Conservation (phyloP, 2,797 vertebrate species). For the Leptodactylus fallax region DNA sequence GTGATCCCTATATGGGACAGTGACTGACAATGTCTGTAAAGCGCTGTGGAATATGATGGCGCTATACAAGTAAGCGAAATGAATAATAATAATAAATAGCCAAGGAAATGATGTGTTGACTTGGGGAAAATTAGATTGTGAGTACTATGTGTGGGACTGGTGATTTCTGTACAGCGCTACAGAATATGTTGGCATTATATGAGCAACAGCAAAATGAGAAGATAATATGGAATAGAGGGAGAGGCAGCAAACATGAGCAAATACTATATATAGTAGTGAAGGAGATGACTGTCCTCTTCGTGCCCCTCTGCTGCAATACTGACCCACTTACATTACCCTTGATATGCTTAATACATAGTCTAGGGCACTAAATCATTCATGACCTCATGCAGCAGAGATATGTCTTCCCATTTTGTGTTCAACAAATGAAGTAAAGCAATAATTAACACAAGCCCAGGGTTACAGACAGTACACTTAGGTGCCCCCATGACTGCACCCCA, state of each 20-base stretch:
- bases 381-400: not conserved
- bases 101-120: not conserved
- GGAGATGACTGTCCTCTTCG: slow-evolving; percentile 15
- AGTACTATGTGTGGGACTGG: no score
- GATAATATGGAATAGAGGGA: not conserved
- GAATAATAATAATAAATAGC: no score
- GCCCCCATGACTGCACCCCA: not conserved
- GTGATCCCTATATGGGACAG: no score
- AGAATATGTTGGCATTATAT: not conserved
- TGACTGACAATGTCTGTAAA: no score
- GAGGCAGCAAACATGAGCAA: not conserved
- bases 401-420: not conserved
- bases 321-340: slow-evolving; percentile 9
- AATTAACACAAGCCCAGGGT: not conserved
- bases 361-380: slow-evolving; percentile 1
- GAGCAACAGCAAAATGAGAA: not conserved
- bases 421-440: slow-evolving; percentile 30
- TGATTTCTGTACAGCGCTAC: not conserved
- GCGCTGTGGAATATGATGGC: no score
- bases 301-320: slow-evolving; percentile 22
- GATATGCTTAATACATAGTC: not conserved
- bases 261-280: not conserved
- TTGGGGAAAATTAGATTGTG: not conserved
- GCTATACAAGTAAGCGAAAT: no score
- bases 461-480: not conserved